Evolutionary conservation across 2,888 invertebrate genomes (phyloP).

Genomic region (Harmothoe impar): DNA sequence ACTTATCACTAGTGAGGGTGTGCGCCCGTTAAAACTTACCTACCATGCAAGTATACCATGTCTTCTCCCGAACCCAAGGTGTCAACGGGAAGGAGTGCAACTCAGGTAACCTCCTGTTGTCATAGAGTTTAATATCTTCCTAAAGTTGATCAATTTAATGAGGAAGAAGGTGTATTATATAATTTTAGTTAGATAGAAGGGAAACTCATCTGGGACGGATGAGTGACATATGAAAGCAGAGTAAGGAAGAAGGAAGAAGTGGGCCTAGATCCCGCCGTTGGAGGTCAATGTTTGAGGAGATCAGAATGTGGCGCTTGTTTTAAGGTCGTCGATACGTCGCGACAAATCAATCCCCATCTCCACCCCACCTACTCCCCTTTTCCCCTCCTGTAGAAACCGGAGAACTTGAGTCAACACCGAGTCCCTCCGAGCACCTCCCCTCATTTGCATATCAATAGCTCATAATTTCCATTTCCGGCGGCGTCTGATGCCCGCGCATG

Average conservation of each 20-base stretch:
- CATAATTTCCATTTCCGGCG: conserved; percentile 57
- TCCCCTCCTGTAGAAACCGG: conserved; percentile 34
- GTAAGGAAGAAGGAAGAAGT: neutral
- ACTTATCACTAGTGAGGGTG: neutral
- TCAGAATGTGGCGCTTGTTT: conserved; percentile 31
- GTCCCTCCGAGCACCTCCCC: neutral
- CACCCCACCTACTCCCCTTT: conserved; percentile 6
- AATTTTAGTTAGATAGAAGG: too few relatives aligned
- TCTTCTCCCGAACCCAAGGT: too few relatives aligned
- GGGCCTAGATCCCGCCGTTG: neutral
- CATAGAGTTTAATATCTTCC: too few relatives aligned
- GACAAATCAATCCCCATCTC: conserved; percentile 28
- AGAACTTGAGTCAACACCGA: conserved; percentile 49
- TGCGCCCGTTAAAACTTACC: too few relatives aligned
- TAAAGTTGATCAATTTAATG: too few relatives aligned
- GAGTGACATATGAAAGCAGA: too few relatives aligned
- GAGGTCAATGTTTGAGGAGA: conserved; percentile 21
- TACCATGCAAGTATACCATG: too few relatives aligned
- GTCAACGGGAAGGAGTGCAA: too few relatives aligned
- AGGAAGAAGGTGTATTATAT: too few relatives aligned
- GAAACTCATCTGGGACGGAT: too few relatives aligned
- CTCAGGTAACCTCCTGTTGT: too few relatives aligned
- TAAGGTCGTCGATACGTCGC: conserved; percentile 22
- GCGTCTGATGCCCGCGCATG: conserved; percentile 56
- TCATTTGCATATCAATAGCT: conserved; percentile 60